phyloP scores from a whole-genome alignment of 2,888 invertebrate genomes.

The Oithona nana region DNA sequence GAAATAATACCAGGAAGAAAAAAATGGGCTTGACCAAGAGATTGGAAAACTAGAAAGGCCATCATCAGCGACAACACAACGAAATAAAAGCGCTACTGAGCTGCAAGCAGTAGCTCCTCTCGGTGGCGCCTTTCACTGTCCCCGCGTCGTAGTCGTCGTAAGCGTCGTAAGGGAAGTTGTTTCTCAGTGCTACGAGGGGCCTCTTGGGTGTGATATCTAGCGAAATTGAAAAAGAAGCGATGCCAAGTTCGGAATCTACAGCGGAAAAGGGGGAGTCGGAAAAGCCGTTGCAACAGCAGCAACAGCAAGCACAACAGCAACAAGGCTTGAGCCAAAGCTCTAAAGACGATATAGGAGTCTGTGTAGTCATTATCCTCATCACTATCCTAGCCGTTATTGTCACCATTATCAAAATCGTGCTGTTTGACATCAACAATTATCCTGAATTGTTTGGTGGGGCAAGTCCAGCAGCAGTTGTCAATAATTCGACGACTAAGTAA shows the following conservation, averaged over 20 bases:
- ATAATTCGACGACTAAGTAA: neutral
- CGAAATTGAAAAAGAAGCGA: too few relatives aligned
- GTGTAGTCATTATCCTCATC: slow-evolving; percentile 13
- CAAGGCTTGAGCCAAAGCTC: slow-evolving; percentile 5
- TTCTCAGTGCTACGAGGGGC: too few relatives aligned
- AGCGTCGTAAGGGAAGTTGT: too few relatives aligned
- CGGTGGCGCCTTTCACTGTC: too few relatives aligned
- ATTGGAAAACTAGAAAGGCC: too few relatives aligned
- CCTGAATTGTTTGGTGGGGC: slow-evolving; percentile 9
- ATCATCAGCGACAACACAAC: too few relatives aligned
- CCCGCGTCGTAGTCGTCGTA: too few relatives aligned
- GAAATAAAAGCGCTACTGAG: too few relatives aligned
- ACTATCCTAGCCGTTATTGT: slow-evolving; percentile 12
- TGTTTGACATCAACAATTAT: slow-evolving; percentile 7
- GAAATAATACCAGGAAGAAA: too few relatives aligned
- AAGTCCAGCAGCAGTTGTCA: neutral
- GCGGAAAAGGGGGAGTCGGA: neutral
- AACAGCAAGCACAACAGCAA: neutral
- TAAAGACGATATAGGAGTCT: slow-evolving; percentile 12
- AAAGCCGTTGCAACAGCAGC: neutral
- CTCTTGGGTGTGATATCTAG: too few relatives aligned
- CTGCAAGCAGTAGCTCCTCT: too few relatives aligned
- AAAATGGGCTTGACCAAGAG: too few relatives aligned
- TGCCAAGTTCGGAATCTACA: neutral
- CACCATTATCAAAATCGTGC: slow-evolving; percentile 9